Conservation (phyloP, 2,797 vertebrate species). For the Hoplostethus atlanticus region DNA sequence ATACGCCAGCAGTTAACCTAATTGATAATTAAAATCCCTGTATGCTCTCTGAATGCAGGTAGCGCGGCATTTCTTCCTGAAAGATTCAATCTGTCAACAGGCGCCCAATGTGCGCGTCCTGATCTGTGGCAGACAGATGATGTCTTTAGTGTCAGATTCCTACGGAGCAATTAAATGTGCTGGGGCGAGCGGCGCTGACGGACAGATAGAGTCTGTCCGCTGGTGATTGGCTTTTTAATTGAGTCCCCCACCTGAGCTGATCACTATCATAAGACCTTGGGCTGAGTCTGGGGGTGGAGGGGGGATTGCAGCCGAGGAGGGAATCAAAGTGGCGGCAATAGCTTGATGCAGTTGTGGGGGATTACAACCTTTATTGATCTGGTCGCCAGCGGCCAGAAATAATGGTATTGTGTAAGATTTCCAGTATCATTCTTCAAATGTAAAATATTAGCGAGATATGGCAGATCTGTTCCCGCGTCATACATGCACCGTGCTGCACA, state of each 20-base stretch:
- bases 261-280: conserved; percentile 75
- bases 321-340: conserved; percentile 24
- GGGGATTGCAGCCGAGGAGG: conserved; percentile 39
- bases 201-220: conserved; percentile 78
- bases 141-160: conserved; percentile 70
- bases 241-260: conserved; percentile 79
- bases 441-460: background rate
- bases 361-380: conserved; percentile 4
- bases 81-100: conserved; percentile 72
- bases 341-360: conserved; percentile 8
- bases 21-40: conserved; percentile 66
- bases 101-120: conserved; percentile 57
- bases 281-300: conserved; percentile 55
- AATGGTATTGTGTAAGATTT: background rate
- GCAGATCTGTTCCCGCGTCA: background rate
- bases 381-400: background rate
- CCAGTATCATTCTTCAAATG: background rate
- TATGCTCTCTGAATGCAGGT: conserved; percentile 25
- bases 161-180: conserved; percentile 72
- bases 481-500: background rate
- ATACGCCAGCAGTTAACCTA: conserved; percentile 76
- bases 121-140: conserved; percentile 69
- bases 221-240: conserved; percentile 84
- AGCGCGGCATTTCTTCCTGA: conserved; percentile 39
- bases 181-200: conserved; percentile 67